Base-by-base conservation (phyloP, 2,797 vertebrate species). In the Sebastes baramenuke region DNA sequence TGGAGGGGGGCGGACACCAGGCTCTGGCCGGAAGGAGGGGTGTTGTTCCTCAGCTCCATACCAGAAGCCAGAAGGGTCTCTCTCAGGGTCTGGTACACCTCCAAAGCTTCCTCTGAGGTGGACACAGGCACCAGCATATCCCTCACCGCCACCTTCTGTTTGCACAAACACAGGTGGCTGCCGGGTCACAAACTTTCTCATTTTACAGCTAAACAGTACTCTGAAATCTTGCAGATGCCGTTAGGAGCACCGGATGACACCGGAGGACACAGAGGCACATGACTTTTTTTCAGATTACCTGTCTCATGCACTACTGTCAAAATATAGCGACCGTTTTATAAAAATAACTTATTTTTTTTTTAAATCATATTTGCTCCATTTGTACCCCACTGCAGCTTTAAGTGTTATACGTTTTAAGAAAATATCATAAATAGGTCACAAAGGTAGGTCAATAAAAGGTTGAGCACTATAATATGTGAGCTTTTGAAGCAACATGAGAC, bases 1-100 rank as follows among this genome's bases (percentile, higher is more conserved):
- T 97, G 94, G 18, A 98, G 79, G 67, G 95, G 90, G 56, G 86
- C 69, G 6, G 97, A 97, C 52, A 93, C 96, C 49, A 97, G 81
- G 5, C 66, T 81, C n/a, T 46, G 85, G 60, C 85, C 92, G 82
- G 93, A 71, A 0, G 81, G 66, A 4, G 93, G 93, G 60, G 93
- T 76, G 9, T 5, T 38, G 72, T 80, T 81, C 76, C 62, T 90
- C 62, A 68, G 86, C 42, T 82, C 71, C 83, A 96, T 95, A 30
- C 93, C 94, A 42, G 83, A 60, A 4, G 49, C 79, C 65, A 89
- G 82, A 70, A 96, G 83, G 2, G 87, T 77, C 25, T 95, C 91
- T 20, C 86, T 89, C 52, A 94, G 88, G 27, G 49, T 58, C 68
- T 93, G 78, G 61, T 94, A 97, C 5, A 90, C 92, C 38, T 95